Conservation (phyloP, 2,113 vertebrate genomes). For the Nerophis ophidion region DNA sequence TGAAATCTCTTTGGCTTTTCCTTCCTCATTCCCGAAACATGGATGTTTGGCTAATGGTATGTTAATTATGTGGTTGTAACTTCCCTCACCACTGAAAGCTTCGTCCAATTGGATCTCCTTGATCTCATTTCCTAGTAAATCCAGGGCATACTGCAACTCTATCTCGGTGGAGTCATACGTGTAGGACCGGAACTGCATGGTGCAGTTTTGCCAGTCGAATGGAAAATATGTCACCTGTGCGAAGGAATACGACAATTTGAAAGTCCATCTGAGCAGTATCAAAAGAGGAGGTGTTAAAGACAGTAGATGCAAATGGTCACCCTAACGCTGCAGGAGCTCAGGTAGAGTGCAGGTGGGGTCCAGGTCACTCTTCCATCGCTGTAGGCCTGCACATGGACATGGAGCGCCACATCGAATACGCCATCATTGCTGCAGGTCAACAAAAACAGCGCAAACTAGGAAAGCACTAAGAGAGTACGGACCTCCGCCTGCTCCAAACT, state of each 20-base stretch:
- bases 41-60: not conserved
- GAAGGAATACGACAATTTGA: not conserved
- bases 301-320: conserved; percentile 44
- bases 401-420: conserved; percentile 76
- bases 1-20: too few species aligned
- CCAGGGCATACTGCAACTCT: conserved; percentile 70
- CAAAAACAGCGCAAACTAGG: not conserved
- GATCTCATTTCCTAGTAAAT: conserved; percentile 67
- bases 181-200: conserved; percentile 85
- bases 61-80: too few species aligned
- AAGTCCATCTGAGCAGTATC: not conserved
- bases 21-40: too few species aligned
- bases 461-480: not conserved
- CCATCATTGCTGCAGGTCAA: conserved; percentile 77
- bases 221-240: conserved; percentile 83
- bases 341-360: conserved; percentile 80
- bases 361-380: conserved; percentile 77
- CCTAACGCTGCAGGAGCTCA: conserved; percentile 83
- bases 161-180: conserved; percentile 83
- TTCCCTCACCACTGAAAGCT: conserved; percentile 74
- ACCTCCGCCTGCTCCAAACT: too few species aligned
- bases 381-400: conserved; percentile 74
- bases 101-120: conserved; percentile 73
- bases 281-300: not conserved
- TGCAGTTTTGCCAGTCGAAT: conserved; percentile 91